Evolutionary conservation across 1,140 invertebrate species (phyloP), one percentile per base, ranked within the genome.

Genomic region (Campoletis sonorensis): DNA sequence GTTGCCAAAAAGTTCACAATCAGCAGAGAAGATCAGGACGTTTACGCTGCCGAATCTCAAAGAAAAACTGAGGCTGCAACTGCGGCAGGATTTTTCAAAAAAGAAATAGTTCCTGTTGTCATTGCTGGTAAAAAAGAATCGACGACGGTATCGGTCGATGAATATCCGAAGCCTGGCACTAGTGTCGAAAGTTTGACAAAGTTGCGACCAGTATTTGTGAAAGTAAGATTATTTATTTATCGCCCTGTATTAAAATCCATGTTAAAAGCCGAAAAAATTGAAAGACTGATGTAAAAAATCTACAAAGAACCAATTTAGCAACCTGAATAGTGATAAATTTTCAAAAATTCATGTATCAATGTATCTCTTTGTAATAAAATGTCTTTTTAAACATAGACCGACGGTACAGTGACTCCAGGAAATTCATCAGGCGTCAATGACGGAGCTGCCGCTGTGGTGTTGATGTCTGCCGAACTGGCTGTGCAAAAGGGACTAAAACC

Each of bases 361-460:
- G 1, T 4, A 1, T 45, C 40, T 79, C 40, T 58, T 73, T 54
- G 0, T 4, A 72, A 49, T 49, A 37, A 27, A 76, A 80, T 37
- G 33, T 73, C 67, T n/a, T 73, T 78, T 68, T 33, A 45, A 26
- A 49, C 8, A 13, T 40, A 92, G 90, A 73, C 16, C 40, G 92
- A 93, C 84, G 96, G 95, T n/a, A 95, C 94, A 23, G 94, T 97
- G 23, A 97, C 96, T 23, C 92, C 96, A 54, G 96, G 96, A 71
- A 97, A 97, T 93, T 93, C 96, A 16, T 97, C 96, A 18, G 96
- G 96, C 61, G 93, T 98, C 51, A 97, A 97, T 90, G 97, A 98
- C 91, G 97, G 97, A 18, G 97, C 97, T 54, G 97, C 97, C 37
- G 96, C 95, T 37, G 91, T 98, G 10, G 91, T 98, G 64, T 86